Conservation (phyloP, 2,113 vertebrate species). For the Dipodomys merriami region DNA sequence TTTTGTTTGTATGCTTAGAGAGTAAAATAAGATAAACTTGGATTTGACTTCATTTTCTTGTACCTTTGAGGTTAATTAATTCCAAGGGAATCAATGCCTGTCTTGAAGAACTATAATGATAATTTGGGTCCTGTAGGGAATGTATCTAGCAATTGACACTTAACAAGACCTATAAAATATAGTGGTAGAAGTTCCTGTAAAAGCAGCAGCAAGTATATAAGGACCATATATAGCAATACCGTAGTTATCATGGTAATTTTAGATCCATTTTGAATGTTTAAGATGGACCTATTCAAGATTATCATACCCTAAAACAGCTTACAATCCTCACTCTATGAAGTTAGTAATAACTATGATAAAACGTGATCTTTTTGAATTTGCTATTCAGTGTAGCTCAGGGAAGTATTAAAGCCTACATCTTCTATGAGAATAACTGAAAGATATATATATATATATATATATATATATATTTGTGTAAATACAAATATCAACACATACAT, state of each 20-base stretch:
- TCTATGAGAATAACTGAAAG: not conserved
- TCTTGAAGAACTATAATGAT: not conserved
- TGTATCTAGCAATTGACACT: not conserved
- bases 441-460: not conserved
- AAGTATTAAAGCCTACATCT: not conserved
- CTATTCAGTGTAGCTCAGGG: not conserved
- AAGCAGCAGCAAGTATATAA: not conserved
- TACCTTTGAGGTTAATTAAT: not conserved
- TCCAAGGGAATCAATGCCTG: not conserved
- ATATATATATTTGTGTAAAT: not conserved
- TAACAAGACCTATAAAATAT: not conserved
- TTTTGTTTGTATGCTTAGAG: slow-evolving; percentile 17
- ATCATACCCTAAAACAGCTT: not conserved
- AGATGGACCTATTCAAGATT: not conserved
- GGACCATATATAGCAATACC: not conserved
- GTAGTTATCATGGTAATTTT: not conserved
- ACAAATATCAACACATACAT: not conserved
- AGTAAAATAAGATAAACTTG: not conserved
- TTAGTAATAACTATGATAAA: not conserved
- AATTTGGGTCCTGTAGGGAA: not conserved
- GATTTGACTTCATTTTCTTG: not conserved
- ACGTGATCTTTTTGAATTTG: not conserved
- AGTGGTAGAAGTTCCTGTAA: not conserved
- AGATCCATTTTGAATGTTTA: not conserved
- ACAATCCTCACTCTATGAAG: not conserved